Percentiles rank a stretch among this genome's conserved stretches.
Conservation (phyloP, 2,797 vertebrate genomes). For the Scolopax rusticola region DNA sequence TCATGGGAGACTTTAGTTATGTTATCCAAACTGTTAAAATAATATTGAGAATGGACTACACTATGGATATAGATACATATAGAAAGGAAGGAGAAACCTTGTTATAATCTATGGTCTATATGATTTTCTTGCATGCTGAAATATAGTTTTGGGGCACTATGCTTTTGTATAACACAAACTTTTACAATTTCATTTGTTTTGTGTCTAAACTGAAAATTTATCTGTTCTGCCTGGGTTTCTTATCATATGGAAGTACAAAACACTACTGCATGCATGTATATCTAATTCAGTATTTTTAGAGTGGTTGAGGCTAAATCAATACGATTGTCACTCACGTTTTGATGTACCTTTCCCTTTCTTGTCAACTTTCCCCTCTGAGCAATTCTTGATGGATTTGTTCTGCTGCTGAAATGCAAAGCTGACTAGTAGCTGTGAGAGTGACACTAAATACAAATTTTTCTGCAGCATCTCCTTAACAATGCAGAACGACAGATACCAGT, state of each 20-base stretch:
- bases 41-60: neutral
- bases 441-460: neutral
- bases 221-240: neutral
- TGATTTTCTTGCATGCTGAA: neutral
- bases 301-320: neutral
- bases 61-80: neutral
- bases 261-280: neutral
- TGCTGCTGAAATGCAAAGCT: neutral
- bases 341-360: conserved; percentile 5
- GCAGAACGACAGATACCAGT: neutral
- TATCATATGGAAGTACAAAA: neutral
- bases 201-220: neutral
- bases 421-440: neutral
- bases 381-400: conserved; percentile 1
- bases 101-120: neutral
- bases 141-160: neutral
- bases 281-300: neutral
- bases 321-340: conserved; percentile 25
- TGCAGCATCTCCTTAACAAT: neutral
- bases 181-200: neutral
- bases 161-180: neutral
- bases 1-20: neutral
- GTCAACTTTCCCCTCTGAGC: neutral
- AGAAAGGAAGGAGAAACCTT: neutral
- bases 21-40: neutral